Evolutionary conservation across 1,140 invertebrate species (phyloP), one percentile per base, ranked within the genome.

Genomic region (Lepidurus packardi): DNA sequence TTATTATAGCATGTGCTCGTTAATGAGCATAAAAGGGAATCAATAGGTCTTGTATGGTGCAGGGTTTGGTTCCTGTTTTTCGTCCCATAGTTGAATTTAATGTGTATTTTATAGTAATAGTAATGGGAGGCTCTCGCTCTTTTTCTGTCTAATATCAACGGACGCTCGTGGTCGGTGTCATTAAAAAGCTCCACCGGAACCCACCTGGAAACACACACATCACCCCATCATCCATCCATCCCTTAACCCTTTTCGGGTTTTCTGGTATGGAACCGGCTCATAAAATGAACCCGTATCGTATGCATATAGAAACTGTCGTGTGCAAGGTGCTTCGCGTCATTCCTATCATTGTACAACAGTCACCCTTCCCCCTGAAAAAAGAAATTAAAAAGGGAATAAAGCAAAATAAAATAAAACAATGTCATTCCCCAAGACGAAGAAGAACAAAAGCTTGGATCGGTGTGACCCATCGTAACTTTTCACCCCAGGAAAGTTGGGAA

Each of bases 361-460:
- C 34, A 34, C 34, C 34, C 34, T 34, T 4, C 34, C 34, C 34
- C 34, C 34, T 3, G 4, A 34, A 34, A 34, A 34, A 34, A 34
- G 1, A 34, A 34, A 34, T n/a, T 34, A 34, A 13, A 65, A 65
- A 47, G 6, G 10, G 16, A 47, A 16, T 10, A 21, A 9, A 65
- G 21, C 6, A 21, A 21, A 16, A 21, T 13, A n/a, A 21, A 65
- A n/a, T 65, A 65, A 65, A 65, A 65, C 53, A 21, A 65, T 65
- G 8, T 5, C 53, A 34, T 34, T 34, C 34, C 34, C 34, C 2
- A 34, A 34, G 34, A n/a, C 53, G 53, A 65, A n/a, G 13, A 65
- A 65, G 53, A 65, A 65, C 53, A 65, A 65, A 65, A 65, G 53
- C 53, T 65, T 65, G 53, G 53, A 65, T 21, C 53, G 21, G 53